Evolutionary conservation across 2,113 vertebrate genomes (phyloP), one percentile per base, ranked within the genome.

Genomic region (Silurus asotus): DNA sequence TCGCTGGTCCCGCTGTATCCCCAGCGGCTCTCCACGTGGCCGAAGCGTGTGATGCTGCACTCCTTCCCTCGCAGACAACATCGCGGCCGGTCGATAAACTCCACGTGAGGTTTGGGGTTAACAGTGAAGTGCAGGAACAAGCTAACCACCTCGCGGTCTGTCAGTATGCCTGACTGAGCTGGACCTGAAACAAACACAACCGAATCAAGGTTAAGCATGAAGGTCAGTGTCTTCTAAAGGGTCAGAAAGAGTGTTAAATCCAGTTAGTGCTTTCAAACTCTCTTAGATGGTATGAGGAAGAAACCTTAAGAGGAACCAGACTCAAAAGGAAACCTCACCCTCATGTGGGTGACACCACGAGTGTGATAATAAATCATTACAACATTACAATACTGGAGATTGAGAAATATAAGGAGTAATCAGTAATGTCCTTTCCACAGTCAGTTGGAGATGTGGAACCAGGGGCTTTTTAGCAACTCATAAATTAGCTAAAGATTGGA

Each of bases 21-120:
- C 96, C 96, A 97, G 92, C 96, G 96, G 92, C 96, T 97, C 93
- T 97, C 96, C 91, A 97, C 96, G 91, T 97, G 96, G 91, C 96
- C 96, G 87, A 97, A 97, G 67, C 96, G 96, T 87, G 94, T 97
- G 91, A 97, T 96, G 93, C 96, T 96, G 90, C 96, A 96, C 88
- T 97, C 96, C 91, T 97, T 97, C 78, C 96, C 96, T 0, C 96
- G 93, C 81, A 97, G 93, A 94, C 96, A 97, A 94, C 96, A 97
- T 72, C 96, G 95, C 0, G 96, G 96, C 15, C 96, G 87, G 90
- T 97, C 96, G 0, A 97, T 97, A 93, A 97, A 97, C 70, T 97
- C 96, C 87, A 97, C 96, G 0, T 96, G 94, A 0, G 96, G 96
- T 91, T 97, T 97, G 0, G 96, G 96, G 88, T 97, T 97, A 25